Evolutionary conservation across 2,888 invertebrate species (phyloP).

Genomic region (Lydus trimaculatus): DNA sequence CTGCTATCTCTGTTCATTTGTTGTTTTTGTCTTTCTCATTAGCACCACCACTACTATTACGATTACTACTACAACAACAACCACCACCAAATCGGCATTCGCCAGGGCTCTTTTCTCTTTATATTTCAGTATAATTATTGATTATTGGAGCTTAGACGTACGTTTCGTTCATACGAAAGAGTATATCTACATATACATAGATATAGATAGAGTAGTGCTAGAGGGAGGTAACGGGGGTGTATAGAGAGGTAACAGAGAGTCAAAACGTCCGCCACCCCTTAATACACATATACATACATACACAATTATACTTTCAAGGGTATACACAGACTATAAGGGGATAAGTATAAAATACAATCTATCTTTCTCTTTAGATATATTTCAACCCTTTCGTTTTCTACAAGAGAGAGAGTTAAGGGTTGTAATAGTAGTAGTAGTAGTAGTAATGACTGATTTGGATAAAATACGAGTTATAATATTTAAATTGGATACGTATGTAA

Average conservation of each 20-base stretch:
- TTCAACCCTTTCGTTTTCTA: constrained; percentile 61
- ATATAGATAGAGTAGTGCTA: constrained; percentile 23
- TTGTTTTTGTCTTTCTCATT: constrained; percentile 42
- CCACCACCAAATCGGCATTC: constrained; percentile 53
- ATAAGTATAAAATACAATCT: constrained; percentile 2
- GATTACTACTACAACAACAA: neutral
- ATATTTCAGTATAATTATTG: constrained; percentile 70
- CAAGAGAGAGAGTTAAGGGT: constrained; percentile 10
- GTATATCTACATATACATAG: neutral
- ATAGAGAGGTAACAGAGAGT: neutral
- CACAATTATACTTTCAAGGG: constrained; percentile 38
- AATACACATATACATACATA: neutral
- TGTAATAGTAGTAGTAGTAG: neutral
- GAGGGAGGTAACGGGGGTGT: neutral
- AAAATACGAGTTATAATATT: constrained; percentile 62
- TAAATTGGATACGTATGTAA: constrained; percentile 59
- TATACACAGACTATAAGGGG: neutral
- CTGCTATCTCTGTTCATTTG: constrained; percentile 52
- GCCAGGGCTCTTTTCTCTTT: constrained; percentile 62
- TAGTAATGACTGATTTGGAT: constrained; percentile 59
- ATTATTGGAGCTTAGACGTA: constrained; percentile 64
- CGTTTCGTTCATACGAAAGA: constrained; percentile 27
- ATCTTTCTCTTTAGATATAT: constrained; percentile 23
- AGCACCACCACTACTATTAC: constrained; percentile 27
- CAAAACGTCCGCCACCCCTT: constrained; percentile 1